These are phyloP conservation scores for Ferdinandea cuprea DNA, from an alignment of 2,888 invertebrate species.

Conservation along the genomic window DNA sequence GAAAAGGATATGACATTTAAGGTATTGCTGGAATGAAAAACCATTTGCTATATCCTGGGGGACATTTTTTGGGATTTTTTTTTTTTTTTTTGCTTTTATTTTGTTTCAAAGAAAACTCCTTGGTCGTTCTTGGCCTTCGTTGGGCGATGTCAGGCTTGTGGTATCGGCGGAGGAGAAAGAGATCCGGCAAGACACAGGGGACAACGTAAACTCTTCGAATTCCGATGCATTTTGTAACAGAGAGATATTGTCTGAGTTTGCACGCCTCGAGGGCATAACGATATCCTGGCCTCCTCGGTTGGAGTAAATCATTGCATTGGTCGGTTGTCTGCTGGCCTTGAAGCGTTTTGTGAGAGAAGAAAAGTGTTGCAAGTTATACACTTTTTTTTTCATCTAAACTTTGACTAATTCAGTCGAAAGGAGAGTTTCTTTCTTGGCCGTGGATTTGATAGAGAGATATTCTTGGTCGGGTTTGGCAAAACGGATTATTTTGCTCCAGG, in stretches of 20 bases:
- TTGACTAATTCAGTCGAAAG: conserved; percentile 28
- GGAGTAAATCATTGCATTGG: conserved; percentile 57
- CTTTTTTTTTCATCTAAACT: conserved; percentile 42
- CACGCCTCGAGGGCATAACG: conserved; percentile 49
- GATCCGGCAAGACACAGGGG: background rate
- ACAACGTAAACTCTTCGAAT: conserved; percentile 43
- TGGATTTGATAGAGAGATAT: background rate
- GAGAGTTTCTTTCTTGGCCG: background rate
- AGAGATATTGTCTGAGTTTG: conserved; percentile 26
- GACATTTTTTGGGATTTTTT: conserved; percentile 17
- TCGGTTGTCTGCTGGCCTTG: conserved; percentile 52
- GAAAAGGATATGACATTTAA: conserved; percentile 52
- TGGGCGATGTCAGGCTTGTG: conserved; percentile 14
- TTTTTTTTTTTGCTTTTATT: conserved; percentile 11
- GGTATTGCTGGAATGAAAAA: conserved; percentile 52
- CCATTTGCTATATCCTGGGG: conserved; percentile 47
- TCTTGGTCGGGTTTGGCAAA: background rate
- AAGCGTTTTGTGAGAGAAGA: conserved; percentile 41
- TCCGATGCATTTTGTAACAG: conserved; percentile 25
- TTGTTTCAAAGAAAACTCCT: conserved; percentile 27
- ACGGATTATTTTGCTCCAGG: conserved; percentile 32
- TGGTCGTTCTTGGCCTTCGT: conserved; percentile 2
- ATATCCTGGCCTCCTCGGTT: conserved; percentile 43
- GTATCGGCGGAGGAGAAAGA: background rate
- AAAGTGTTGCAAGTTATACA: conserved; percentile 2